Evolutionary conservation across 2,113 vertebrate genomes (phyloP).

Genomic region (Seriola dumerili): DNA sequence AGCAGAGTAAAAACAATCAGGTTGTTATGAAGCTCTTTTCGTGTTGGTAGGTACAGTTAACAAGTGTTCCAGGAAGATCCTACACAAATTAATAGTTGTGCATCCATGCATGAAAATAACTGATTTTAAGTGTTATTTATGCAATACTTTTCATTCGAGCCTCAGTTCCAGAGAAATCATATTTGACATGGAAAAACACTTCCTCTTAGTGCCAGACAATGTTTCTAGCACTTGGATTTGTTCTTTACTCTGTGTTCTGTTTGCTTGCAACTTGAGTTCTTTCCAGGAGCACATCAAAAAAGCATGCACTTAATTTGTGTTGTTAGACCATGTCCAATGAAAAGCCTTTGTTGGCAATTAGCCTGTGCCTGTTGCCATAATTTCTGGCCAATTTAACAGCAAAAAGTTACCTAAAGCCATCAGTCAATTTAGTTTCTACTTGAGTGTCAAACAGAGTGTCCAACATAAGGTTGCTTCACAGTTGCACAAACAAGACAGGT

Average conservation of each 20-base stretch:
- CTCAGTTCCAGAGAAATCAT: constrained; percentile 17
- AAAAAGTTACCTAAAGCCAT: neutral
- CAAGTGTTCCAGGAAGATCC: constrained; percentile 34
- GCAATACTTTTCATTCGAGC: neutral
- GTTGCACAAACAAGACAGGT: neutral
- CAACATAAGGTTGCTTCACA: neutral
- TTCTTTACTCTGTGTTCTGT: neutral
- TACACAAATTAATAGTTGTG: neutral
- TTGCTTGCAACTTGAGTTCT: neutral
- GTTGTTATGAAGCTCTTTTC: constrained; percentile 42
- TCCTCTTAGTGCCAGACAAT: constrained; percentile 1
- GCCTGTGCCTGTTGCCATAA: neutral
- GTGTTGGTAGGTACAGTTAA: constrained; percentile 17
- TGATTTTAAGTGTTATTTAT: neutral
- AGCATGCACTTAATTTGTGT: neutral
- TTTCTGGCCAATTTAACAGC: neutral
- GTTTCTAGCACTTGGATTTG: neutral
- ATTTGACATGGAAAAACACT: constrained; percentile 29
- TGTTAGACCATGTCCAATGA: neutral
- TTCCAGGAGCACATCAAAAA: neutral
- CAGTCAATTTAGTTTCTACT: neutral
- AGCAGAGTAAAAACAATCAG: constrained; percentile 64
- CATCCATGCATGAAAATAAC: neutral
- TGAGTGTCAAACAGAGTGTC: neutral
- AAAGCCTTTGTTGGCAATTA: neutral